Conservation (phyloP, 2,797 vertebrate genomes). For the Parotocinclus haroldoi region DNA sequence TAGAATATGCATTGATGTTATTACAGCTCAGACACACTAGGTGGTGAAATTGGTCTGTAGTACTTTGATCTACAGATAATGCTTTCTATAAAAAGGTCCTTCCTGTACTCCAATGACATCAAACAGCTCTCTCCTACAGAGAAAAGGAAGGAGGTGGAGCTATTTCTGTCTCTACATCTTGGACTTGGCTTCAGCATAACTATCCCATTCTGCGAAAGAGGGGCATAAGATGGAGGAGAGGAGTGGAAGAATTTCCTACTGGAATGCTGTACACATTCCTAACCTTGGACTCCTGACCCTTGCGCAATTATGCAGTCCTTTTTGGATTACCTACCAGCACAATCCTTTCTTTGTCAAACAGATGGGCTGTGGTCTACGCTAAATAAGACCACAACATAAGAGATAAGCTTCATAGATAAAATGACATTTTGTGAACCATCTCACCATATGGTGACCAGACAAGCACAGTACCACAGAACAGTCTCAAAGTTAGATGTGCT, state of each 20-base stretch:
- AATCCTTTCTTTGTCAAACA: constrained; percentile 45
- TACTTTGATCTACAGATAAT: constrained; percentile 20
- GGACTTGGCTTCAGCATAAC: constrained; percentile 53
- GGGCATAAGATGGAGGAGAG: constrained; percentile 44
- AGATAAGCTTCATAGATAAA: constrained; percentile 26
- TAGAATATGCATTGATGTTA: too few relatives aligned
- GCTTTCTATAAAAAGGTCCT: constrained; percentile 48
- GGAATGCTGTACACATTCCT: constrained; percentile 51
- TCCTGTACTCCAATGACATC: constrained; percentile 47
- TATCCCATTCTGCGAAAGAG: constrained; percentile 43
- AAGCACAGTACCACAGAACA: not conserved
- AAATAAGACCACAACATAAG: constrained; percentile 36
- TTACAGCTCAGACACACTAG: not conserved
- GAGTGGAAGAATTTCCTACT: constrained; percentile 54
- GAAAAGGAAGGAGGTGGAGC: constrained; percentile 34
- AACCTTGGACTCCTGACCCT: constrained; percentile 57
- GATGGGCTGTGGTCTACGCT: constrained; percentile 50
- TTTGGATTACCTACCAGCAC: constrained; percentile 45
- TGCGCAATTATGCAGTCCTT: constrained; percentile 51
- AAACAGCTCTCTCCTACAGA: constrained; percentile 36
- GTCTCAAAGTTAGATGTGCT: not conserved
- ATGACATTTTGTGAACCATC: constrained; percentile 19
- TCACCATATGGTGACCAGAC: constrained; percentile 13
- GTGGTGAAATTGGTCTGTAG: constrained; percentile 26
- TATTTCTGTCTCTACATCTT: constrained; percentile 62